A percentile compares a stretch with the other conserved stretches of the same genome.
Evolutionary conservation across 2,888 invertebrate genomes (phyloP).

Genomic region (Argynnis bischoffii): DNA sequence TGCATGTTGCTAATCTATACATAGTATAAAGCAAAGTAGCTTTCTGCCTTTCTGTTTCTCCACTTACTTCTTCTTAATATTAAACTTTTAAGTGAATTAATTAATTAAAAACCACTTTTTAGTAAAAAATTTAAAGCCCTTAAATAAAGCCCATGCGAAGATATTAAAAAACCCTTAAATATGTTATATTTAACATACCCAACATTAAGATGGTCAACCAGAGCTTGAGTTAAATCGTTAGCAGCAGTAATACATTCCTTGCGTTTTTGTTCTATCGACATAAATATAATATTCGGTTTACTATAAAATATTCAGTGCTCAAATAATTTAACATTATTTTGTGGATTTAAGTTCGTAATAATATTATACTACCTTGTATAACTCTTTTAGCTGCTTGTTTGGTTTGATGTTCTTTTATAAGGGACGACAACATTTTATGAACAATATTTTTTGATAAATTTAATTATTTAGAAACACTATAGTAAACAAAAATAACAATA

Average conservation of each 20-base stretch:
- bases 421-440: constrained; percentile 88
- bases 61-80: too few species aligned
- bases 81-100: too few species aligned
- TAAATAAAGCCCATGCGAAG: too few species aligned
- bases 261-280: constrained; percentile 90
- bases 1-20: too few species aligned
- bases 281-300: not conserved
- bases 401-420: constrained; percentile 93
- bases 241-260: constrained; percentile 97
- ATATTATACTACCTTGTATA: constrained; percentile 85
- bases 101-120: too few species aligned
- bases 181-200: constrained; percentile 83
- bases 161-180: too few species aligned
- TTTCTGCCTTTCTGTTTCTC: too few species aligned
- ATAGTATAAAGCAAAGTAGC: too few species aligned
- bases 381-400: constrained; percentile 91
- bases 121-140: not conserved
- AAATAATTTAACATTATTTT: not conserved
- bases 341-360: not conserved
- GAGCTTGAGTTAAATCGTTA: constrained; percentile 94
- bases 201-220: constrained; percentile 98
- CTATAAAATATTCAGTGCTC: not conserved
- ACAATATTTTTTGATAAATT: not conserved
- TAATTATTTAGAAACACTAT: not conserved
- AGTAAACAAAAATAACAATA: too few species aligned